These are phyloP conservation scores for Galleria mellonella DNA, from an alignment of 1,140 invertebrate species.

Conservation along the genomic window DNA sequence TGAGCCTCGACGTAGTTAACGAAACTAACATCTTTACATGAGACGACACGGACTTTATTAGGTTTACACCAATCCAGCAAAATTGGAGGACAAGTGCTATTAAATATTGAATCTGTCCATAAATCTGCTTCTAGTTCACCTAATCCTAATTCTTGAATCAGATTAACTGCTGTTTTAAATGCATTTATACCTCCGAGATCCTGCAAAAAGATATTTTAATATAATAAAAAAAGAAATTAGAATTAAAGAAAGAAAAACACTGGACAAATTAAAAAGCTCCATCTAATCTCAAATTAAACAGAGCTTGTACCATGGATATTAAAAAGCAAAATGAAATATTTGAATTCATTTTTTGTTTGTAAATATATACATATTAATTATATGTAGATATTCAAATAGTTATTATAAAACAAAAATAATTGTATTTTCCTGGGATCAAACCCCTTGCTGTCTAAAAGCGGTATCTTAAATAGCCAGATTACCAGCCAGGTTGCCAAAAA, in stretches of 20 bases:
- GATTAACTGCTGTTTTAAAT: slow-evolving; percentile 67
- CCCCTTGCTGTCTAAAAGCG: too few species aligned
- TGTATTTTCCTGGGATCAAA: too few species aligned
- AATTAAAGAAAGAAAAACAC: neutral
- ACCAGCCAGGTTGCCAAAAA: too few species aligned
- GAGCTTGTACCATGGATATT: too few species aligned
- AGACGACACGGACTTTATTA: slow-evolving; percentile 69
- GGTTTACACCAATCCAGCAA: slow-evolving; percentile 73
- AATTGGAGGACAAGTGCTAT: slow-evolving; percentile 66
- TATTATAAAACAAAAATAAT: too few species aligned
- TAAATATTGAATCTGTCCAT: slow-evolving; percentile 74
- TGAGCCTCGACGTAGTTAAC: slow-evolving; percentile 74
- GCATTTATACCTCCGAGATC: slow-evolving; percentile 69
- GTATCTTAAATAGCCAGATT: too few species aligned
- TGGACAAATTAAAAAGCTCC: neutral
- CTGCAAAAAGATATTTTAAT: slow-evolving; percentile 39
- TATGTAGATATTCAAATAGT: too few species aligned
- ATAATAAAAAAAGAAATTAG: neutral
- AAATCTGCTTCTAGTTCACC: slow-evolving; percentile 68
- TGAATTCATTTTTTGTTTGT: neutral
- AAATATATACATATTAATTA: too few species aligned
- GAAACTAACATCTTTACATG: slow-evolving; percentile 75
- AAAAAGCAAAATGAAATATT: neutral
- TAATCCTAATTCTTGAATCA: slow-evolving; percentile 67
- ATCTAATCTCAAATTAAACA: too few species aligned